phyloP scores from a whole-genome alignment of 1,140 invertebrate genomes.

The Planococcus citri region DNA sequence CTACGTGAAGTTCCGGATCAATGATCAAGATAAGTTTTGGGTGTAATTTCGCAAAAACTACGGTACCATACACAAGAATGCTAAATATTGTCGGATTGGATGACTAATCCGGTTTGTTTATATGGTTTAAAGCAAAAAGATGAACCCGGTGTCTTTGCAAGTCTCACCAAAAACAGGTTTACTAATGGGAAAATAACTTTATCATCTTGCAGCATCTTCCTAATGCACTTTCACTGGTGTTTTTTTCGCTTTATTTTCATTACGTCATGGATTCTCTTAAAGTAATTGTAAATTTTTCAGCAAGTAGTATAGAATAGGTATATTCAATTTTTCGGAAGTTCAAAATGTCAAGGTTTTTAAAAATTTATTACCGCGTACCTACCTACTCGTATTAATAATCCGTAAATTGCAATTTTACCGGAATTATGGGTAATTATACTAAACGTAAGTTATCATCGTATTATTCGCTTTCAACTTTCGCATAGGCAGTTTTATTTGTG shows the following conservation, averaged over 20 bases:
- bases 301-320: no score
- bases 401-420: no score
- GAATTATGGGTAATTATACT: no score
- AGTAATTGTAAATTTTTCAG: neutral
- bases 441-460: no score
- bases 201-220: neutral
- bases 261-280: neutral
- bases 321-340: no score
- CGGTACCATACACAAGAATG: neutral
- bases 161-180: neutral
- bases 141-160: neutral
- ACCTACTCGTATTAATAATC: no score
- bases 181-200: neutral
- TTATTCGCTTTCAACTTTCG: no score
- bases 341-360: no score
- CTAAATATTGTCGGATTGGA: neutral
- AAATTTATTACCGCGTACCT: no score
- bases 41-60: neutral
- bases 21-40: neutral
- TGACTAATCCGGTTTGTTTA: neutral
- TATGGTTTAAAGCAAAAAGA: neutral
- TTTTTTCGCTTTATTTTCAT: neutral
- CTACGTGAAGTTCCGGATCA: neutral
- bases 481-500: no score
- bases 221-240: neutral